phyloP scores from a whole-genome alignment of 2,888 invertebrate genomes.

The Drosophila anomelani region DNA sequence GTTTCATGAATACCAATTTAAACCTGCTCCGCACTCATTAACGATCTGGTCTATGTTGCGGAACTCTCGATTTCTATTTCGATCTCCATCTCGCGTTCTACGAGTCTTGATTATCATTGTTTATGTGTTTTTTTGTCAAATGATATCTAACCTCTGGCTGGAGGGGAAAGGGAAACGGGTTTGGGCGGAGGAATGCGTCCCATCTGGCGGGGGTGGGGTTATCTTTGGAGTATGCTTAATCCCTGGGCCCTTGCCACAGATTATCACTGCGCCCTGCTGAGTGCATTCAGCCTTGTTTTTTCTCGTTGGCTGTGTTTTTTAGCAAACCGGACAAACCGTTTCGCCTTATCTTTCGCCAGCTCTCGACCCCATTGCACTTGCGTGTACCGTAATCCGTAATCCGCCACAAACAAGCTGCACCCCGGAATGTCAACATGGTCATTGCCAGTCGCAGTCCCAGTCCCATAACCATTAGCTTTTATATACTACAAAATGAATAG shows the following conservation, averaged over 20 bases:
- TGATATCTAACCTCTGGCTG: not conserved
- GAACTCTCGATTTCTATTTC: conserved; percentile 54
- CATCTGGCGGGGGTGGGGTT: conserved; percentile 1
- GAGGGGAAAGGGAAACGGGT: conserved; percentile 20
- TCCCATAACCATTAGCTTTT: not conserved
- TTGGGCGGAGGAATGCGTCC: conserved; percentile 14
- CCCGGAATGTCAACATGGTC: conserved; percentile 29
- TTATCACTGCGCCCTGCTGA: not conserved
- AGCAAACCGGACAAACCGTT: conserved; percentile 13
- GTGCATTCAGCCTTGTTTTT: conserved; percentile 22
- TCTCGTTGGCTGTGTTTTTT: not conserved
- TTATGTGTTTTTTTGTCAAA: conserved; percentile 18
- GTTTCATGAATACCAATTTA: conserved; percentile 64
- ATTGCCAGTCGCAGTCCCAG: not conserved
- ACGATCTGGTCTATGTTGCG: conserved; percentile 58
- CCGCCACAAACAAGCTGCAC: conserved; percentile 28
- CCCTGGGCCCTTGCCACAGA: not conserved
- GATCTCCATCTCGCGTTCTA: conserved; percentile 42
- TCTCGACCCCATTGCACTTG: conserved; percentile 32
- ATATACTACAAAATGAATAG: not conserved
- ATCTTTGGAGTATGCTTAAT: conserved; percentile 1
- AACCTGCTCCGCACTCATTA: conserved; percentile 62
- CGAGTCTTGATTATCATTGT: conserved; percentile 37
- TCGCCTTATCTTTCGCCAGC: conserved; percentile 25
- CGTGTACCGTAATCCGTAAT: conserved; percentile 30